Percentiles rank a stretch among this genome's conserved stretches.
Evolutionary conservation across 2,113 vertebrate species (phyloP).

Genomic region (Lepus timidus): DNA sequence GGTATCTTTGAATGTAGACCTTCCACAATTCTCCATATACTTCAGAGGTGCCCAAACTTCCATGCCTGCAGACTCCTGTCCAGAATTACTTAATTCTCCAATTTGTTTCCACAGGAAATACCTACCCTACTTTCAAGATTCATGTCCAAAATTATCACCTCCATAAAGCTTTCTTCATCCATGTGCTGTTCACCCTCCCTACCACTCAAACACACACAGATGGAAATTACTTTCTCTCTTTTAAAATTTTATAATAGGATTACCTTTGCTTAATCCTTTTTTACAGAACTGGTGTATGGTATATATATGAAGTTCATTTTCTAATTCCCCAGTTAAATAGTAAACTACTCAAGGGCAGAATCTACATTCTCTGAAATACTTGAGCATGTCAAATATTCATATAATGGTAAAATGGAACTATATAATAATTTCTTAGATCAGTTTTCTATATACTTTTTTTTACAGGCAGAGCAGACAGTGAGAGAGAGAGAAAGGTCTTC

Average conservation of each 20-base stretch:
- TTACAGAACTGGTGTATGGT: background rate
- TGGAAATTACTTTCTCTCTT: background rate
- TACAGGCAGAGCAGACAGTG: too few species aligned
- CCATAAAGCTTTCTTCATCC: background rate
- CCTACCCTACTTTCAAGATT: background rate
- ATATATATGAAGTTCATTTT: background rate
- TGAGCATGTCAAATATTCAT: background rate
- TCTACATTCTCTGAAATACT: background rate
- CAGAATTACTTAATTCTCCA: background rate
- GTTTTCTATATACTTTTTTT: background rate
- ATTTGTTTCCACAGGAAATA: background rate
- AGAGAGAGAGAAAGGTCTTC: too few species aligned
- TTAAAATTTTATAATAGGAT: background rate
- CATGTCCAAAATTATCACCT: background rate
- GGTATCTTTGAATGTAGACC: background rate
- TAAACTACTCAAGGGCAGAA: background rate
- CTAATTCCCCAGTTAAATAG: background rate
- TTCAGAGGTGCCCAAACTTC: background rate
- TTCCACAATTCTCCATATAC: background rate
- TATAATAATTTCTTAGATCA: background rate
- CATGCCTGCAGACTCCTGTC: background rate
- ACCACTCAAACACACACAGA: background rate
- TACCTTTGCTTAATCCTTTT: background rate
- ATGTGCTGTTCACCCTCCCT: rapidly evolving
- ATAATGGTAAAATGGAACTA: background rate